phyloP scores from a whole-genome alignment of 2,113 vertebrate species.

The Tautogolabrus adspersus region DNA sequence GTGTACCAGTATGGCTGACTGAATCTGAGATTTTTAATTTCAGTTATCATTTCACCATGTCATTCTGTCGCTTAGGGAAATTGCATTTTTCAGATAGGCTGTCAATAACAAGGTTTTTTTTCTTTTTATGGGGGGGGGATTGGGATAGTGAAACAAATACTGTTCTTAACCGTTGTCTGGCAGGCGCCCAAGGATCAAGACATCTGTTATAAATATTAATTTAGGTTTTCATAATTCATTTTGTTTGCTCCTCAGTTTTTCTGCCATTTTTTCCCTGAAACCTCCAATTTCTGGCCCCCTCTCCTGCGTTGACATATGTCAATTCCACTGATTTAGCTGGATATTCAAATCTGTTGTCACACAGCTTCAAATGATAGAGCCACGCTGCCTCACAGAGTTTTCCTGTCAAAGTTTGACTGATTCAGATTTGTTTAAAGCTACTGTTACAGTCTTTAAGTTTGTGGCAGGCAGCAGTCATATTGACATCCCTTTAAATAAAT shows the following conservation, averaged over 20 bases:
- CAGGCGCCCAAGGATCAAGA: conserved; percentile 73
- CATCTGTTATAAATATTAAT: conserved; percentile 76
- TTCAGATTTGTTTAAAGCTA: conserved; percentile 7
- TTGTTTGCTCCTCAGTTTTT: conserved; percentile 61
- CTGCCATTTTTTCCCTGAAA: conserved; percentile 26
- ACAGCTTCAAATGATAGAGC: conserved; percentile 13
- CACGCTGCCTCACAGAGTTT: conserved; percentile 5
- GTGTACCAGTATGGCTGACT: conserved; percentile 77
- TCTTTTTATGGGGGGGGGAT: conserved; percentile 28
- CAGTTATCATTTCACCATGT: conserved; percentile 81
- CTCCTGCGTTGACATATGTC: conserved; percentile 59
- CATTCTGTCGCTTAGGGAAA: conserved; percentile 80
- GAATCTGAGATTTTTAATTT: conserved; percentile 83
- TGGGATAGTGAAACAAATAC: conserved; percentile 74
- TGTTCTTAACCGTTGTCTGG: conserved; percentile 71
- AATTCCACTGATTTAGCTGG: conserved; percentile 59
- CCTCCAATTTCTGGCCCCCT: conserved; percentile 47
- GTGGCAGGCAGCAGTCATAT: not conserved
- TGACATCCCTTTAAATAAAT: not conserved
- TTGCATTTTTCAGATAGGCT: conserved; percentile 80
- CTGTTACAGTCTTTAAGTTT: conserved; percentile 1
- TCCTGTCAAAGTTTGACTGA: conserved; percentile 21
- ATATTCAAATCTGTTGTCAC: conserved; percentile 30
- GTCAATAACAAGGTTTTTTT: conserved; percentile 74
- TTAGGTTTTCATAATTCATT: conserved; percentile 72